A percentile compares a stretch with the other conserved stretches of the same genome.
These are phyloP conservation scores for Daubentonia madagascariensis DNA, from an alignment of 2,113 vertebrate species.

Conservation along the genomic window DNA sequence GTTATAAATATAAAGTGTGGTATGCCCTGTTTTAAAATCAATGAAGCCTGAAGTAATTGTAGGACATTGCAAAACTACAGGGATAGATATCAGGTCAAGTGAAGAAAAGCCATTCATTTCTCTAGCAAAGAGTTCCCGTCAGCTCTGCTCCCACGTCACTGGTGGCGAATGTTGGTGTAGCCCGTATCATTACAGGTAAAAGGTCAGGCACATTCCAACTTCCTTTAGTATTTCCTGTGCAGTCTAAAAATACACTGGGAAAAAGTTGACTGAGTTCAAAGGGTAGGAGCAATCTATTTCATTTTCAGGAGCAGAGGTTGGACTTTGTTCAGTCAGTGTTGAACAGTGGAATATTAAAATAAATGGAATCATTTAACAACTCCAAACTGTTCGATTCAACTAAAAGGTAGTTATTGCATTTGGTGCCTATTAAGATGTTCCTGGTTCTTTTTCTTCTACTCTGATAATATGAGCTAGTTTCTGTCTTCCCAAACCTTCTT, in stretches of 20 bases:
- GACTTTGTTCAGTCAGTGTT: background rate
- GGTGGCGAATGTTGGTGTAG: background rate
- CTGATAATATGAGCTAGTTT: background rate
- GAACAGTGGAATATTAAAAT: background rate
- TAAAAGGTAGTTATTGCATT: background rate
- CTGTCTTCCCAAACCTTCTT: background rate
- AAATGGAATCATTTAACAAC: background rate
- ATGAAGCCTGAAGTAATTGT: background rate
- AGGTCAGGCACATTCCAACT: conserved; percentile 52
- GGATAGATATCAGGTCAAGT: background rate
- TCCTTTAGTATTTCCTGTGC: conserved; percentile 49
- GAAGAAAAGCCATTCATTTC: background rate
- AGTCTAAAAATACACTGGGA: conserved; percentile 42
- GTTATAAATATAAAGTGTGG: background rate
- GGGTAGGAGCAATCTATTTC: background rate
- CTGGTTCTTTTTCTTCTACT: background rate
- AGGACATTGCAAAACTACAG: background rate
- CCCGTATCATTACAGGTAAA: conserved; percentile 50
- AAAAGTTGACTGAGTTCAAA: conserved; percentile 14
- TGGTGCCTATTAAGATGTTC: background rate
- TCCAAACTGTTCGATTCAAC: background rate
- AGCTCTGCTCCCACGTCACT: background rate
- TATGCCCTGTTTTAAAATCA: background rate
- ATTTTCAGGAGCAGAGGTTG: background rate
- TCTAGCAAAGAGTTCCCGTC: background rate